These are phyloP conservation scores for Labrus mixtus DNA, from an alignment of 2,113 vertebrate genomes.

Conservation along the genomic window DNA sequence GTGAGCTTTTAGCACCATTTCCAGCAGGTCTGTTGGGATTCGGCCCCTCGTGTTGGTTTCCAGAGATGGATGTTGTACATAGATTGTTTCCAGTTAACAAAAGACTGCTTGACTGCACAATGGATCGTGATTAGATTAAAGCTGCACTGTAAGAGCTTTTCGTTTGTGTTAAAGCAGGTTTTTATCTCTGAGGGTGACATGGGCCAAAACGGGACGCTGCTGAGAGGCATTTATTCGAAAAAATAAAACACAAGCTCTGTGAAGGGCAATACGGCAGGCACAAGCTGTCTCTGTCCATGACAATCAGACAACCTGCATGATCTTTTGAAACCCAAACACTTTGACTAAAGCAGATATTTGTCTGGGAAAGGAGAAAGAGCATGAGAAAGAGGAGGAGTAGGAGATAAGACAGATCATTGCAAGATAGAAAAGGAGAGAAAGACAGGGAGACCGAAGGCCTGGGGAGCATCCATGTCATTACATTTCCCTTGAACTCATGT, in stretches of 20 bases:
- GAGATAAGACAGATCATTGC: conserved; percentile 42
- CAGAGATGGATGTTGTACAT: conserved; percentile 78
- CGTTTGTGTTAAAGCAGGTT: conserved; percentile 70
- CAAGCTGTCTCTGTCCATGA: conserved; percentile 46
- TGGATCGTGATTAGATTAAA: conserved; percentile 81
- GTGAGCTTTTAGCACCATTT: conserved; percentile 65
- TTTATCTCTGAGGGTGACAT: conserved; percentile 70
- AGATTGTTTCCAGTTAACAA: conserved; percentile 81
- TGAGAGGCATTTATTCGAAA: conserved; percentile 38
- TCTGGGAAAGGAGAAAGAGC: conserved; percentile 22
- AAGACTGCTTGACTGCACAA: conserved; percentile 80
- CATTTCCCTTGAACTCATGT: conserved; percentile 74
- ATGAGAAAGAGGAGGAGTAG: not conserved
- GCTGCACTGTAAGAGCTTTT: conserved; percentile 77
- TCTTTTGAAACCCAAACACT: conserved; percentile 40
- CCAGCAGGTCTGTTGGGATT: conserved; percentile 59
- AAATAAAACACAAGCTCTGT: conserved; percentile 29
- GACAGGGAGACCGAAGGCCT: conserved; percentile 52
- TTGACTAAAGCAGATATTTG: conserved; percentile 25
- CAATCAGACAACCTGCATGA: conserved; percentile 28
- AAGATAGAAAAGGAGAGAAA: conserved; percentile 28
- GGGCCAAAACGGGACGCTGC: conserved; percentile 60
- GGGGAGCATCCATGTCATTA: conserved; percentile 65
- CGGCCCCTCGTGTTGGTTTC: conserved; percentile 71
- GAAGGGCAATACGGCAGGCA: conserved; percentile 38